Evolutionary conservation across 2,797 vertebrate species (phyloP).

Genomic region (Spinibarbus caldwelli): DNA sequence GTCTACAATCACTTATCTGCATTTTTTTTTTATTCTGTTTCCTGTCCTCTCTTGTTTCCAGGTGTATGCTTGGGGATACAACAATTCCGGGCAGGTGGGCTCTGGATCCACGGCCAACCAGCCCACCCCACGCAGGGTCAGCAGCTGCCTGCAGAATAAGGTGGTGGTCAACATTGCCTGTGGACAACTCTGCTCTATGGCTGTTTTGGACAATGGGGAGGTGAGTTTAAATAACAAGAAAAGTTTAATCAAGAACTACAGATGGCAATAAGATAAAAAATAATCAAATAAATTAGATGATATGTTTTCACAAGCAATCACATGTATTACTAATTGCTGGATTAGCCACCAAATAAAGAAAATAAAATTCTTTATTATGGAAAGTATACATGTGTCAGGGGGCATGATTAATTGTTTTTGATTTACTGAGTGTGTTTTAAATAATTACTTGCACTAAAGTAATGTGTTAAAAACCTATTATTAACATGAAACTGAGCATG

Average conservation of each 20-base stretch:
- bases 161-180: constrained; percentile 93
- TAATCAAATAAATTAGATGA: too few species aligned
- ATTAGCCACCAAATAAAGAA: neutral
- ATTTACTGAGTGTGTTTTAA: neutral
- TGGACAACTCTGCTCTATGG: constrained; percentile 98
- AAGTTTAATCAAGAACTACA: neutral
- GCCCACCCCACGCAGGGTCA: constrained; percentile 93
- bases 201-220: constrained; percentile 95
- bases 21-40: neutral
- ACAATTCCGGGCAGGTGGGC: constrained; percentile 97
- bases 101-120: constrained; percentile 98
- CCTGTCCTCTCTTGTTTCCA: constrained; percentile 62
- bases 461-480: neutral
- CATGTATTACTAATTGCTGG: neutral
- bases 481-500: neutral
- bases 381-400: neutral
- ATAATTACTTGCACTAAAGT: neutral
- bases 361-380: neutral
- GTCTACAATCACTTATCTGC: neutral
- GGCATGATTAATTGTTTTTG: neutral
- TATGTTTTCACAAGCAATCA: neutral
- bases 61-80: constrained; percentile 98
- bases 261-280: too few species aligned
- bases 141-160: constrained; percentile 94
- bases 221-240: constrained; percentile 70